Conservation (phyloP, 2,797 vertebrate genomes). For the Triplophysa yarkandensis region DNA sequence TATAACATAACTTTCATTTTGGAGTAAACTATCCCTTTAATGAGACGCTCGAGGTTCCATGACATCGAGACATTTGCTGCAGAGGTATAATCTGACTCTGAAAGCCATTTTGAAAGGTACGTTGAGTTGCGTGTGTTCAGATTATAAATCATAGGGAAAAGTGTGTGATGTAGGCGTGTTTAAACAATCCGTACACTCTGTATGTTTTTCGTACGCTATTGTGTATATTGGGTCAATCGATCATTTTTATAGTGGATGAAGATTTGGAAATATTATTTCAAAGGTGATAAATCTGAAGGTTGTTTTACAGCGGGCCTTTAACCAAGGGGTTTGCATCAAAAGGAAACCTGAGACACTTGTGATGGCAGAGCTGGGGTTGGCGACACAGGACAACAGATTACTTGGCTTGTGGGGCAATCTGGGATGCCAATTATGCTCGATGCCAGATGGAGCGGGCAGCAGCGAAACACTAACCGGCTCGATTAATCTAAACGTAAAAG, state of each 20-base stretch:
- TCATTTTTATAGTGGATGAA: slow-evolving; percentile 53
- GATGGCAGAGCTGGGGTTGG: slow-evolving; percentile 31
- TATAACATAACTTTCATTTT: too few relatives aligned
- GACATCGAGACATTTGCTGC: slow-evolving; percentile 26
- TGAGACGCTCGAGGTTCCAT: slow-evolving; percentile 36
- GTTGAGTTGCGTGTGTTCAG: slow-evolving; percentile 51
- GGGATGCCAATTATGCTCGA: slow-evolving; percentile 24
- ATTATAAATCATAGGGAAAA: slow-evolving; percentile 54
- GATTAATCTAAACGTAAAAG: slow-evolving; percentile 31
- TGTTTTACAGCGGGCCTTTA: slow-evolving; percentile 38
- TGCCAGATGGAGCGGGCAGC: slow-evolving; percentile 35
- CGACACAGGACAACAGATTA: slow-evolving; percentile 41
- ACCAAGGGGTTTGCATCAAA: slow-evolving; percentile 11
- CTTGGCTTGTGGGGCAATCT: slow-evolving; percentile 34
- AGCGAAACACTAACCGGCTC: slow-evolving; percentile 9
- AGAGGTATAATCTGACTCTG: slow-evolving; percentile 45
- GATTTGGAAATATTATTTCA: slow-evolving; percentile 47
- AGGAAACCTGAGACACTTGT: slow-evolving; percentile 27
- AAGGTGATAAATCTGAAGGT: slow-evolving; percentile 45
- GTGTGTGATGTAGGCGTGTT: slow-evolving; percentile 50
- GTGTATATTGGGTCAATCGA: slow-evolving; percentile 50
- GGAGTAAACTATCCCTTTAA: too few relatives aligned
- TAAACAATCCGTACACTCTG: slow-evolving; percentile 52
- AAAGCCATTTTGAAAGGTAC: slow-evolving; percentile 38
- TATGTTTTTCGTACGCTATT: slow-evolving; percentile 45